Evolutionary conservation across 2,113 vertebrate genomes (phyloP), one percentile per base, ranked within the genome.

Genomic region (Lepus europaeus): DNA sequence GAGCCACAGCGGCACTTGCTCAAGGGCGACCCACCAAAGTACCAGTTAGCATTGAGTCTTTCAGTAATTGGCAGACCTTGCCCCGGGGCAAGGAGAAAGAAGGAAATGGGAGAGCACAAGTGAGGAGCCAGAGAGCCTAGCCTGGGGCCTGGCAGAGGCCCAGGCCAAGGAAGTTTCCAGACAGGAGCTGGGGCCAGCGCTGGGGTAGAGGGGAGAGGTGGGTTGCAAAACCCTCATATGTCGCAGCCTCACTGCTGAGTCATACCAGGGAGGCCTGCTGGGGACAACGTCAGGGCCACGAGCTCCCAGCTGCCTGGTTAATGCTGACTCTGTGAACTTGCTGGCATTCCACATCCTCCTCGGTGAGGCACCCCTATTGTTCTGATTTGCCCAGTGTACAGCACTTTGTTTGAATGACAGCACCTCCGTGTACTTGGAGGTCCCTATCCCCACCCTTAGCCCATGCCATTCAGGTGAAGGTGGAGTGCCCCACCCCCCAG

Each of bases 171-270:
- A 14, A 17, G 61, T 53, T 74, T 90, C 84, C 45, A 81, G 84
- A 82, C 61, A 13, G 63, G 68, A 51, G 29, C 56, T 33, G 69
- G 19, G 25, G 17, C 31, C 56, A 17, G 68, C 70, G 61, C 79
- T 29, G 8, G 36, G 66, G n/a, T 63, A 19, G 45, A 91, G 45
- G 88, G 64, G 80, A 87, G 79, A 92, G 79, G 63, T 36, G 64
- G 0, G n/a, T 84, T 92, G 72, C 95, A 80, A 93, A 92, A 87
- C 45, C 3, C 4, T 25, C 14, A 0, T 17, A 12, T 36, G 56
- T 76, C 25, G 25, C 88, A 85, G 89, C 31, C 80, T 69, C 4
- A 0, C 73, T 87, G 95, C 95, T 95, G 94, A 97, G 84, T 97
- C 94, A 95, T 17, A 36, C 19, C 74, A 19, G 1, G 10, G 36